phyloP scores from a whole-genome alignment of 2,888 invertebrate species.

The Chalcis sispes region DNA sequence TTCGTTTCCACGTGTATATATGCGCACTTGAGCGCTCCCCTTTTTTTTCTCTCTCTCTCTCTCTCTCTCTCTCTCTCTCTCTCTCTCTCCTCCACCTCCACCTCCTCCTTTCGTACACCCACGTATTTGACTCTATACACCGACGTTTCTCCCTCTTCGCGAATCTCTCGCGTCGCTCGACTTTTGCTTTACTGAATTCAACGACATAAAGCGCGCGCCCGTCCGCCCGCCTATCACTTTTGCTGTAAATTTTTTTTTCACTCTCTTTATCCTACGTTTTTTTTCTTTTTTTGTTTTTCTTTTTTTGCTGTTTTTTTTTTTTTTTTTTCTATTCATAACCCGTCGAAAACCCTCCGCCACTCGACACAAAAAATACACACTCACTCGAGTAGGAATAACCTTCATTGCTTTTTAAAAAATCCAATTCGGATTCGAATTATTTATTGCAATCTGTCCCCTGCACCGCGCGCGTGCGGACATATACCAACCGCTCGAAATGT shows the following conservation, averaged over 20 bases:
- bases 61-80: neutral
- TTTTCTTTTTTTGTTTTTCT: neutral
- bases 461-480: neutral
- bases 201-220: neutral
- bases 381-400: neutral
- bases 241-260: slow-evolving; percentile 3
- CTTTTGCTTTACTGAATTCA: slow-evolving; percentile 24
- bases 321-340: neutral
- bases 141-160: neutral
- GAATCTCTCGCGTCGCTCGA: neutral
- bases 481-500: neutral
- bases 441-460: neutral
- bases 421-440: neutral
- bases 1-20: slow-evolving; percentile 36
- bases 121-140: neutral
- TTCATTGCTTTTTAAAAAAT: neutral
- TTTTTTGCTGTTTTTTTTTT: neutral
- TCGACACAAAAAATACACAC: neutral
- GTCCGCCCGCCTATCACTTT: neutral
- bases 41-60: slow-evolving; percentile 11
- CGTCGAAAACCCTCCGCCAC: neutral
- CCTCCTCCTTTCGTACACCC: neutral
- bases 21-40: slow-evolving; percentile 22
- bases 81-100: neutral
- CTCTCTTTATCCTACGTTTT: neutral